Conservation (phyloP, 2,113 vertebrate genomes). For the Rattus norvegicus region GRCr8 NC_086020.1:169615501-169616000, state of each 20-base stretch:
- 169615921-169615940: slow-evolving; percentile 73
- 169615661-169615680: not conserved
- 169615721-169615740: not conserved
- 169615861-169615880: slow-evolving; percentile 86
- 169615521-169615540: not conserved
- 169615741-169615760: not conserved
- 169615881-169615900: slow-evolving; percentile 83
- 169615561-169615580: accelerated
- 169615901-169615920: slow-evolving; percentile 85
- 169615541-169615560: not conserved
- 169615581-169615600: not conserved
- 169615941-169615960: slow-evolving; percentile 35
- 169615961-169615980: slow-evolving; percentile 74
- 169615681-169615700: not conserved
- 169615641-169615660: not conserved
- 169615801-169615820: not conserved
- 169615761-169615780: not conserved
- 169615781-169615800: not conserved
- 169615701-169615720: not conserved
- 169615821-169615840: not conserved
- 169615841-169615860: slow-evolving; percentile 78
- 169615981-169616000: slow-evolving; percentile 84
- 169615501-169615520: not conserved
- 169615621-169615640: not conserved
- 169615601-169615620: not conserved